Conservation (phyloP, 2,888 invertebrate genomes). For the Troides aeacus region DNA sequence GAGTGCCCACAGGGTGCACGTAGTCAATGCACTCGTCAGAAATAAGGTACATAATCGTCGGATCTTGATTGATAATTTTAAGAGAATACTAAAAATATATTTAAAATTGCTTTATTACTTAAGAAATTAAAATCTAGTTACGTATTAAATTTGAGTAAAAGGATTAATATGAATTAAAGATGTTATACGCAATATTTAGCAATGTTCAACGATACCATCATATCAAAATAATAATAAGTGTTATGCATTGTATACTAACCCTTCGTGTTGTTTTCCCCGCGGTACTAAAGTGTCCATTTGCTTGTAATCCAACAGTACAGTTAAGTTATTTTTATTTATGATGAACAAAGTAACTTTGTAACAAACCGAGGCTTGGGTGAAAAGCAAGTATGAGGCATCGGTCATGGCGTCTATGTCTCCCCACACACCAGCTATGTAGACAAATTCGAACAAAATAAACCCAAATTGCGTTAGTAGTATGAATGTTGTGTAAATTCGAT, state of each 20-base stretch:
- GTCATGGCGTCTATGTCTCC: conserved; percentile 63
- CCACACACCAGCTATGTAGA: conserved; percentile 60
- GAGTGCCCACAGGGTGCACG: conserved; percentile 61
- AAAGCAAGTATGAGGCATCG: conserved; percentile 61
- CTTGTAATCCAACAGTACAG: conserved; percentile 49
- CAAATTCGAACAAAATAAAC: conserved; percentile 59
- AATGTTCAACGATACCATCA: no score
- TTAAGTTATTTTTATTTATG: conserved; percentile 48
- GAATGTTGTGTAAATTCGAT: conserved; percentile 46
- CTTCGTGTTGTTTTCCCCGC: conserved; percentile 48
- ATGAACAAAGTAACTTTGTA: conserved; percentile 61
- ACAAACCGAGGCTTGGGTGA: conserved; percentile 65
- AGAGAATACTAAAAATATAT: conserved; percentile 46
- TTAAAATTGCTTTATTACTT: not conserved
- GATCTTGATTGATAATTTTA: conserved; percentile 46
- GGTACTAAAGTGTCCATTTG: conserved; percentile 49
- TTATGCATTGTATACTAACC: conserved; percentile 42
- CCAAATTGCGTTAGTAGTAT: conserved; percentile 56
- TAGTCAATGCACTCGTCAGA: conserved; percentile 52
- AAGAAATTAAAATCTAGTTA: no score
- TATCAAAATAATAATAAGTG: no score
- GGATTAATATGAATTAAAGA: no score
- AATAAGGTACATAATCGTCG: conserved; percentile 57
- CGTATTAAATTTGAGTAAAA: no score
- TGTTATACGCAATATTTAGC: no score